Evolutionary conservation across 2,113 vertebrate species (phyloP).

Genomic region (Arothron firmamentum): DNA sequence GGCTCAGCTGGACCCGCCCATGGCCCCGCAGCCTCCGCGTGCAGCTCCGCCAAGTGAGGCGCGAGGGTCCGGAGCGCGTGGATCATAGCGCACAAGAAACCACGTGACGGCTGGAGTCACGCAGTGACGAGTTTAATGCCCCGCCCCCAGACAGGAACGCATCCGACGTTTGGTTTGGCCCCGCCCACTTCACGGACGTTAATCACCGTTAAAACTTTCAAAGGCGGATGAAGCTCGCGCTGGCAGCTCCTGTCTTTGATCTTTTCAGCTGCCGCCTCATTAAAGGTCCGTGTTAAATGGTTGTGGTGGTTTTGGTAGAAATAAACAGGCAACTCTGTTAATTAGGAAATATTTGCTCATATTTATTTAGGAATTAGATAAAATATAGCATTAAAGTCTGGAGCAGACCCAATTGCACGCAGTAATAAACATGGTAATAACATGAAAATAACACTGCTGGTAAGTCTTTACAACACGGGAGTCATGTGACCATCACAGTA

Average conservation of each 20-base stretch:
- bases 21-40: too few relatives aligned
- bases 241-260: too few relatives aligned
- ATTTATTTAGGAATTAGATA: slow-evolving; percentile 77
- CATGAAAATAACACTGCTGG: slow-evolving; percentile 82
- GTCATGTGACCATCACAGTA: slow-evolving; percentile 72
- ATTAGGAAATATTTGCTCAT: slow-evolving; percentile 70
- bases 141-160: too few relatives aligned
- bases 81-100: slow-evolving; percentile 6
- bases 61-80: slow-evolving; percentile 13
- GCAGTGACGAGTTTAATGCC: too few relatives aligned
- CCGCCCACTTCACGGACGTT: neutral
- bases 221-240: neutral
- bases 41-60: slow-evolving; percentile 16
- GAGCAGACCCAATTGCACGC: slow-evolving; percentile 83
- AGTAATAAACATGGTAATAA: slow-evolving; percentile 52
- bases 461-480: slow-evolving; percentile 29
- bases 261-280: too few relatives aligned
- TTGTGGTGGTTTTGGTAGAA: too few relatives aligned
- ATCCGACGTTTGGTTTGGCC: too few relatives aligned
- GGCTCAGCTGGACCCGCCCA: slow-evolving; percentile 16
- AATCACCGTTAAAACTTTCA: too few relatives aligned
- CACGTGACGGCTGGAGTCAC: slow-evolving; percentile 42
- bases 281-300: slow-evolving; percentile 4
- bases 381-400: slow-evolving; percentile 77
- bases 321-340: neutral